These are phyloP conservation scores for Ceratosolen solmsi DNA, from an alignment of 1,140 invertebrate genomes.

Conservation along the genomic window DNA sequence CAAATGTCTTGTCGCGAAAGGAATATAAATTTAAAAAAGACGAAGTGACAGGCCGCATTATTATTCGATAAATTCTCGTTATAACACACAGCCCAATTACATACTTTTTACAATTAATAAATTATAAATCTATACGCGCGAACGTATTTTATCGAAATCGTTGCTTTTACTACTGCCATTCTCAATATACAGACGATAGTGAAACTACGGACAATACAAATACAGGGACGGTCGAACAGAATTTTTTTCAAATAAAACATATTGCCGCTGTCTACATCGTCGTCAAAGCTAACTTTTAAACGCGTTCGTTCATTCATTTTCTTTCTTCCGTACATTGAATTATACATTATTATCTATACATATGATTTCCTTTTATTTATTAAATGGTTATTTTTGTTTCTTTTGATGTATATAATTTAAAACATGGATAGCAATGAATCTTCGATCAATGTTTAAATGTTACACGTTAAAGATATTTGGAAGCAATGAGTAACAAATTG, in stretches of 20 bases:
- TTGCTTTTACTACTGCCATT: not conserved
- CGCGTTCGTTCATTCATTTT: not conserved
- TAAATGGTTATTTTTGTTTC: constrained; percentile 34
- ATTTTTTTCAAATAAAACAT: constrained; percentile 37
- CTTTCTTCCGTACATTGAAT: constrained; percentile 40
- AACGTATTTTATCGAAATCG: constrained; percentile 23
- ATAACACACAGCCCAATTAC: constrained; percentile 43
- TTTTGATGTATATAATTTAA: constrained; percentile 40
- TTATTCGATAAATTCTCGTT: constrained; percentile 39
- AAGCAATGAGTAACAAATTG: constrained; percentile 45
- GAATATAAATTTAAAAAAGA: constrained; percentile 31
- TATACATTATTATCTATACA: constrained; percentile 43
- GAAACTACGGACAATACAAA: constrained; percentile 27
- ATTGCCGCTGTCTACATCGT: constrained; percentile 32
- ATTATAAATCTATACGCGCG: constrained; percentile 39
- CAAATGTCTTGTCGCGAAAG: constrained; percentile 23
- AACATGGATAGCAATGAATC: constrained; percentile 40
- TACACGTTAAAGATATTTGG: constrained; percentile 44
- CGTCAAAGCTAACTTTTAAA: not conserved
- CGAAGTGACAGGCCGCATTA: constrained; percentile 30
- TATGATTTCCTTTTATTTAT: constrained; percentile 35
- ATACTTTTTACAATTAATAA: constrained; percentile 49
- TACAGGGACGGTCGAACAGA: constrained; percentile 32
- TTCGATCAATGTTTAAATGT: constrained; percentile 39
- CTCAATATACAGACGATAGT: not conserved